Evolutionary conservation across 2,888 invertebrate species (phyloP).

Genomic region (Sinelater perroti): DNA sequence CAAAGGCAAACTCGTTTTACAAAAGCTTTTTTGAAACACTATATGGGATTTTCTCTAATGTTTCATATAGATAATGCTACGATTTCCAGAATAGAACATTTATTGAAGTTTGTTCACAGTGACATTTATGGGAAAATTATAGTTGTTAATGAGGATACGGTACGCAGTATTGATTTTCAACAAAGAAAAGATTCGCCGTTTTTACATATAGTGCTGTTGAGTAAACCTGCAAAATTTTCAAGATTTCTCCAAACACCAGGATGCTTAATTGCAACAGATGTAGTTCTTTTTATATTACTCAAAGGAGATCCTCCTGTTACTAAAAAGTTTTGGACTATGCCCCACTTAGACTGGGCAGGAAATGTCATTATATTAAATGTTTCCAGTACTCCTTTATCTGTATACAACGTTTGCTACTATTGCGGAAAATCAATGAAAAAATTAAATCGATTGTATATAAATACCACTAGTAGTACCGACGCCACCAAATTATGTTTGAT

Average conservation of each 20-base stretch:
- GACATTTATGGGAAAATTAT: constrained; percentile 19
- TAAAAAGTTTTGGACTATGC: constrained; percentile 29
- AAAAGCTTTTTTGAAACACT: constrained; percentile 20
- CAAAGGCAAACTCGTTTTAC: constrained; percentile 16
- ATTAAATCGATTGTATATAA: constrained; percentile 22
- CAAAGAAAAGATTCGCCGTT: constrained; percentile 12
- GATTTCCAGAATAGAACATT: constrained; percentile 5
- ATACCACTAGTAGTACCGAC: constrained; percentile 1
- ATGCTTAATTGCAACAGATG: constrained; percentile 6
- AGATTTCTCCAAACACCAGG: neutral
- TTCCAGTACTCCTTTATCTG: constrained; percentile 1
- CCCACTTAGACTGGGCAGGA: constrained; percentile 39
- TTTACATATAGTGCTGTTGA: constrained; percentile 19
- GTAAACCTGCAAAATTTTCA: constrained; percentile 12
- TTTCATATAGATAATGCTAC: constrained; percentile 33
- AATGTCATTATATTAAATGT: constrained; percentile 40
- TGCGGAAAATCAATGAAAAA: constrained; percentile 28
- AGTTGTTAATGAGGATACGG: constrained; percentile 23
- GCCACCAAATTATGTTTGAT: constrained; percentile 16
- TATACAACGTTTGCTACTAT: constrained; percentile 41
- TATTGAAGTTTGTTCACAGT: constrained; percentile 19
- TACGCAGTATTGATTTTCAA: neutral
- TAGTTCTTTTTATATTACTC: constrained; percentile 11
- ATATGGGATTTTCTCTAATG: constrained; percentile 20
- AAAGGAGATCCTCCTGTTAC: neutral